phyloP scores from a whole-genome alignment of 2,888 invertebrate genomes.

The Pheosia tremula region DNA sequence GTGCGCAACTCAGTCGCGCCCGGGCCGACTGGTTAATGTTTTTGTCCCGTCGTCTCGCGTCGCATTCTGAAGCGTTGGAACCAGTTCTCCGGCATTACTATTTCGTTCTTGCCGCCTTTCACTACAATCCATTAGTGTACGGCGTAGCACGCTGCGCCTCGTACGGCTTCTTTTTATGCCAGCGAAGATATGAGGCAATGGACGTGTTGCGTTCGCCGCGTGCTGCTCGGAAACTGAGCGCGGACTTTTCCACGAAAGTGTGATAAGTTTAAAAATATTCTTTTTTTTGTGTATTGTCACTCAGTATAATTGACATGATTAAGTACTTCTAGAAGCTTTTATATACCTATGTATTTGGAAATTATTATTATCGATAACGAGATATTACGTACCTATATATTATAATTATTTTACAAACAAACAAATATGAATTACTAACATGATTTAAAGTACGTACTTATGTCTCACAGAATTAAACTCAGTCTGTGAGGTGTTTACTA shows the following conservation, averaged over 20 bases:
- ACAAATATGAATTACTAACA: too few relatives aligned
- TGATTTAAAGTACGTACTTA: too few relatives aligned
- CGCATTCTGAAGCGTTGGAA: slow-evolving; percentile 81
- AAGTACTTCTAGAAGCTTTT: neutral
- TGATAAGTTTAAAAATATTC: slow-evolving; percentile 44
- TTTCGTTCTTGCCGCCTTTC: slow-evolving; percentile 76
- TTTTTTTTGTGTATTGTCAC: slow-evolving; percentile 13
- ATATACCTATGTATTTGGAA: too few relatives aligned
- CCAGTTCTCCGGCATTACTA: slow-evolving; percentile 74
- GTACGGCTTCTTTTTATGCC: slow-evolving; percentile 33
- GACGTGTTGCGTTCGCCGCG: slow-evolving; percentile 31
- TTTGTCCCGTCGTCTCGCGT: slow-evolving; percentile 75
- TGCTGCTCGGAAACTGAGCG: slow-evolving; percentile 22
- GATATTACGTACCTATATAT: too few relatives aligned
- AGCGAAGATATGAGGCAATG: slow-evolving; percentile 52
- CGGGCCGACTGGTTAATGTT: slow-evolving; percentile 76
- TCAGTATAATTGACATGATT: slow-evolving; percentile 8
- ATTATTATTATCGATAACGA: too few relatives aligned
- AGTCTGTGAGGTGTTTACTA: too few relatives aligned
- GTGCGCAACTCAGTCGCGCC: slow-evolving; percentile 40
- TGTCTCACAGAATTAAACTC: too few relatives aligned
- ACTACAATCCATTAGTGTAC: slow-evolving; percentile 68
- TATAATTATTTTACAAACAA: too few relatives aligned
- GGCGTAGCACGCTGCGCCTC: slow-evolving; percentile 49
- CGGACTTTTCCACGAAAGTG: slow-evolving; percentile 55